A percentile compares a stretch with the other conserved stretches of the same genome.
Evolutionary conservation across 2,888 invertebrate species (phyloP).

Genomic region (Nemotelus pantherinus): DNA sequence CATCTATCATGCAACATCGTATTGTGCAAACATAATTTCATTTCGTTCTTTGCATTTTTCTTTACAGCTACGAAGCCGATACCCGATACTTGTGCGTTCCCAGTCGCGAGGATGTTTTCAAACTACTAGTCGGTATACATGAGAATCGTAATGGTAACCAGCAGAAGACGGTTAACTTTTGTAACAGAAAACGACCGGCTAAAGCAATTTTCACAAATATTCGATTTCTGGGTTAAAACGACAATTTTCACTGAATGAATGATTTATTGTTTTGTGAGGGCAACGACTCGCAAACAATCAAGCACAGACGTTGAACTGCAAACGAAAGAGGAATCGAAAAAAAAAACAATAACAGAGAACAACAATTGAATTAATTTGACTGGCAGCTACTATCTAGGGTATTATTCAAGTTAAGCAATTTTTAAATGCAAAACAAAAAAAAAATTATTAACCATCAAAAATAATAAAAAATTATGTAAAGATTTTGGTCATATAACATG

Average conservation of each 20-base stretch:
- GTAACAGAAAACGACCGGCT: constrained; percentile 71
- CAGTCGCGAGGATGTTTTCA: constrained; percentile 71
- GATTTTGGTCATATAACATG: no score
- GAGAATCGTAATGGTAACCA: constrained; percentile 69
- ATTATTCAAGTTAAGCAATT: constrained; percentile 33
- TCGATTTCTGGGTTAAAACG: constrained; percentile 69
- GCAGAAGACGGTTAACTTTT: constrained; percentile 70
- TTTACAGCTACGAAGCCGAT: constrained; percentile 68
- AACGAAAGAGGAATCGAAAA: neutral
- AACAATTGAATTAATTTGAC: constrained; percentile 32
- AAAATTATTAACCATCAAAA: neutral
- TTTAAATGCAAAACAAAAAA: constrained; percentile 8
- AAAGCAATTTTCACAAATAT: constrained; percentile 72
- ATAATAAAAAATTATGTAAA: neutral
- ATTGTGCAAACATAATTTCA: neutral
- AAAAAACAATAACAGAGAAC: neutral
- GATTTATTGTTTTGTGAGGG: constrained; percentile 3
- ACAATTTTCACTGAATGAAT: neutral
- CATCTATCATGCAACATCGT: neutral
- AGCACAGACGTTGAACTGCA: neutral
- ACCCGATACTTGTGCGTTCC: constrained; percentile 71
- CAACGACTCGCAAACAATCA: neutral
- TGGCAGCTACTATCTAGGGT: constrained; percentile 33
- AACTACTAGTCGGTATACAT: constrained; percentile 70
- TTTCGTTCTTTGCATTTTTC: constrained; percentile 5